Evolutionary conservation across 2,888 invertebrate genomes (phyloP).

Genomic region (Sesia bembeciformis): DNA sequence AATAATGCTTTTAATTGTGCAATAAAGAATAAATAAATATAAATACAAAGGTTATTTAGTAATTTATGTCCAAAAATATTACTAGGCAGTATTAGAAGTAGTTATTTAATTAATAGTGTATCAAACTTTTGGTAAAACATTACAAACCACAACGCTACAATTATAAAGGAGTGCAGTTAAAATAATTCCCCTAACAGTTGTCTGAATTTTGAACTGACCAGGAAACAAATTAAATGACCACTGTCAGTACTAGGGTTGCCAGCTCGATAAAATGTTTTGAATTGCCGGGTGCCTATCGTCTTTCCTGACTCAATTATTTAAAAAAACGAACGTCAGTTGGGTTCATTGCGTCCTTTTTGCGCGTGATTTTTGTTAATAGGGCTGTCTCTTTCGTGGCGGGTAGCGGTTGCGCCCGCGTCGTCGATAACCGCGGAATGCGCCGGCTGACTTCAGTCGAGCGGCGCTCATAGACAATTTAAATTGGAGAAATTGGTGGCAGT

Average conservation of each 20-base stretch:
- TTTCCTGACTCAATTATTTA: constrained; percentile 70
- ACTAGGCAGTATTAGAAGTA: too few species aligned
- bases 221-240: constrained; percentile 61
- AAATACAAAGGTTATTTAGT: too few species aligned
- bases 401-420: constrained; percentile 52
- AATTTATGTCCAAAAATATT: too few species aligned
- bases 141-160: too few species aligned
- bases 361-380: constrained; percentile 32
- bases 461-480: constrained; percentile 71
- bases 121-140: too few species aligned
- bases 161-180: too few species aligned
- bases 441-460: constrained; percentile 69
- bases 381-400: constrained; percentile 32
- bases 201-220: constrained; percentile 28
- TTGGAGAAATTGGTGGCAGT: constrained; percentile 67
- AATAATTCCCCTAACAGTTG: too few species aligned
- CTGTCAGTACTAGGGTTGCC: constrained; percentile 57
- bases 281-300: constrained; percentile 66
- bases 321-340: constrained; percentile 57
- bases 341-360: constrained; percentile 42
- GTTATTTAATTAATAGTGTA: too few species aligned
- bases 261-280: constrained; percentile 60
- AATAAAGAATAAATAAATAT: too few species aligned
- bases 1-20: too few species aligned
- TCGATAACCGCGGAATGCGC: constrained; percentile 68